Evolutionary conservation across 2,113 vertebrate species (phyloP).

Genomic region (Platichthys stellatus): DNA sequence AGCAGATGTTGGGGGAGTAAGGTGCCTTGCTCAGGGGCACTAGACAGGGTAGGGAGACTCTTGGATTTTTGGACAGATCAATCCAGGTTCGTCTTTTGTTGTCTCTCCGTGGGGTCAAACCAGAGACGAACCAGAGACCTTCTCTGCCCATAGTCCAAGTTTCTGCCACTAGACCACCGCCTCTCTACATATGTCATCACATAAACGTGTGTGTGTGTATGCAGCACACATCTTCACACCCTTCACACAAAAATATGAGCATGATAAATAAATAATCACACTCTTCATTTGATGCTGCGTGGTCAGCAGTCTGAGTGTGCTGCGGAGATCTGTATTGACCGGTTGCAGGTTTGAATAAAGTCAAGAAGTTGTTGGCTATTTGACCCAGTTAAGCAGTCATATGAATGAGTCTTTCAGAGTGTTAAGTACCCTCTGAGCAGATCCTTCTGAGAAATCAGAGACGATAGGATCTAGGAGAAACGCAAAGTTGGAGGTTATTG

Average conservation of each 20-base stretch:
- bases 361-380: background rate
- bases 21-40: no score
- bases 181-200: no score
- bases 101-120: no score
- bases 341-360: conserved; percentile 9
- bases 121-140: no score
- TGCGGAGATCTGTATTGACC: conserved; percentile 27
- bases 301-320: conserved; percentile 56
- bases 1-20: no score
- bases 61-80: no score
- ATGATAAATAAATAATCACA: conserved; percentile 89
- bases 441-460: background rate
- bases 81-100: no score
- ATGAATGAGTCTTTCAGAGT: background rate
- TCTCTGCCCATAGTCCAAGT: no score
- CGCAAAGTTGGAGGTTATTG: background rate
- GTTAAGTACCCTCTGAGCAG: background rate
- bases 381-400: conserved; percentile 17
- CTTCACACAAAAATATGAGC: background rate
- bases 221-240: no score
- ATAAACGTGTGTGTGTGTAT: no score
- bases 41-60: no score
- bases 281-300: conserved; percentile 85
- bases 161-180: no score
- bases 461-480: background rate